Evolutionary conservation across 2,113 vertebrate genomes (phyloP), one percentile per base, ranked within the genome.

Genomic region (Ictalurus punctatus): DNA sequence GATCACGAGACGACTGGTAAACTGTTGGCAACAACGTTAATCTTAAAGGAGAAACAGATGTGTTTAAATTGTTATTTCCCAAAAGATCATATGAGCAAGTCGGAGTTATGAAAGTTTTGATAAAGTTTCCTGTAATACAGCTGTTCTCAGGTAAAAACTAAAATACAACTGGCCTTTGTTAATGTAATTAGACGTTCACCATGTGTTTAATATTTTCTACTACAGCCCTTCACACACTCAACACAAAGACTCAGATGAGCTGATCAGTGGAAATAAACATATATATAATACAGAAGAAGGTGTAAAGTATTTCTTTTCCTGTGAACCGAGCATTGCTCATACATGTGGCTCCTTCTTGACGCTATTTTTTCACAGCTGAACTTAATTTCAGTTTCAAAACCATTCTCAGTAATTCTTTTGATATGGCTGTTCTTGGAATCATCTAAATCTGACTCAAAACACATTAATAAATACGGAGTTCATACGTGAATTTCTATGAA

Each of bases 171-270:
- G 48, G 34, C 34, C 21, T 63, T 34, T 23, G n/a, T 79, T 61
- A 30, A 54, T n/a, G 4, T 67, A 61, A 83, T 61, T 83, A 59
- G 16, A 30, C 5, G 27, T 48, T 52, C 14, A 44, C n/a, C 90
- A 87, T 84, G 80, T 89, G 85, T 86, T 89, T 84, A 87, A 84
- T 40, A 86, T 87, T 86, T 86, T n/a, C 78, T 84, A 17, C 19
- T 61, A 44, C 25, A 37, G 87, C 37, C 30, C 25, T 54, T 85
- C 37, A 71, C 23, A 56, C 16, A 56, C 21, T 78, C 52, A 73
- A 82, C 27, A 44, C 67, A 56, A 59, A 67, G 30, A 81, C 25
- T 80, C 37, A 84, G 25, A 56, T 23, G 76, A 61, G 3, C 30
- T 19, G 40, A 73, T 67, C 21, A 58, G 69, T 67, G 30, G 25